Conservation (phyloP, 2,888 invertebrate species). For the Lamellibrachia columna region DNA sequence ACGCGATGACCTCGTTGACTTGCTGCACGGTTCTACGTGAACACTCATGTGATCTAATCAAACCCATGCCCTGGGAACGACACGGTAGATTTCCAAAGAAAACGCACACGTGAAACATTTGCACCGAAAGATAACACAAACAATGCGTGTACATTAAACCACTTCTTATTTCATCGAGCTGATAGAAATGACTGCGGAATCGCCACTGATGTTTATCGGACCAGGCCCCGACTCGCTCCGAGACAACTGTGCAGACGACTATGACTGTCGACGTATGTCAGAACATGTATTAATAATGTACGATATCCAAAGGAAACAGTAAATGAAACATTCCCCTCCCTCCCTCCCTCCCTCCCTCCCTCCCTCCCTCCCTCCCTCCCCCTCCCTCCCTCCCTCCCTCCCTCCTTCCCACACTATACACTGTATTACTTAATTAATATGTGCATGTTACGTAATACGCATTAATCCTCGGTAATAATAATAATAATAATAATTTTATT, state of each 20-base stretch:
- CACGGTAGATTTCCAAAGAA: neutral
- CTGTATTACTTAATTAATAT: too few species aligned
- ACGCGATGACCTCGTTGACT: neutral
- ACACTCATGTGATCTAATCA: neutral
- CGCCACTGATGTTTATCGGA: neutral
- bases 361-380: too few species aligned
- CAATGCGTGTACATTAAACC: neutral
- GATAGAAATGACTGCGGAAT: neutral
- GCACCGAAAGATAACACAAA: neutral
- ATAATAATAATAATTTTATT: too few species aligned
- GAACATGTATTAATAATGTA: neutral
- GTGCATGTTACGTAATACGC: too few species aligned
- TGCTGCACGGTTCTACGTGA: neutral
- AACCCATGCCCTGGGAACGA: neutral
- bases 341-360: too few species aligned
- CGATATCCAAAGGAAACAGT: neutral
- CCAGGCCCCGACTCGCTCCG: neutral
- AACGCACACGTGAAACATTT: neutral
- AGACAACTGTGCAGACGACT: neutral
- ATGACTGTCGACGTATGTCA: neutral
- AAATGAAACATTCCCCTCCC: neutral
- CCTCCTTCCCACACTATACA: too few species aligned
- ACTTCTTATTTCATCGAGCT: neutral
- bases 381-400: too few species aligned
- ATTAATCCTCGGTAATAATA: too few species aligned